Evolutionary conservation across 2,113 vertebrate genomes (phyloP).

Genomic region (Corythoichthys intestinalis): DNA sequence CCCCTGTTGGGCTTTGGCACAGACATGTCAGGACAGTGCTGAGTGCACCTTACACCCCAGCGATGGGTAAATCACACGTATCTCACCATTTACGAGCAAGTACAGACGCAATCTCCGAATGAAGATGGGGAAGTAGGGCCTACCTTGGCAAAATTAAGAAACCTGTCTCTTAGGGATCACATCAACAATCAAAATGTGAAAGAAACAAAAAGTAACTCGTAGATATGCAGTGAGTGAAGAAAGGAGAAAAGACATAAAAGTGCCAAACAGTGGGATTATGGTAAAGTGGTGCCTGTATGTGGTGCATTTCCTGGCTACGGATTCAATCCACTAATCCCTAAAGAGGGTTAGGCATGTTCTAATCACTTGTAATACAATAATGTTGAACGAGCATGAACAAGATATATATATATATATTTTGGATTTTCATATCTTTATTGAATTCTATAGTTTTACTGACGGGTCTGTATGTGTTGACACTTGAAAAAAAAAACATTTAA

Average conservation of each 20-base stretch:
- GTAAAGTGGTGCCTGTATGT: slow-evolving; percentile 32
- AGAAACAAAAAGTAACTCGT: slow-evolving; percentile 29
- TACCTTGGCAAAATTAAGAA: slow-evolving; percentile 54
- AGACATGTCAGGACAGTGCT: slow-evolving; percentile 59
- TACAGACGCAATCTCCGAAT: slow-evolving; percentile 47
- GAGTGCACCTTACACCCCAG: slow-evolving; percentile 63
- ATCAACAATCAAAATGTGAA: slow-evolving; percentile 31
- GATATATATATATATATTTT: slow-evolving; percentile 43
- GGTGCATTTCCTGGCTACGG: slow-evolving; percentile 47
- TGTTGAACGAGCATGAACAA: slow-evolving; percentile 42
- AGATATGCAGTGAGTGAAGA: slow-evolving; percentile 44
- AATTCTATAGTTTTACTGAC: slow-evolving; percentile 26
- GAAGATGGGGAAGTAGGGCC: slow-evolving; percentile 51
- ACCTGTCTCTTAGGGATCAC: slow-evolving; percentile 44
- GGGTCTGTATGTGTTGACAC: slow-evolving; percentile 5
- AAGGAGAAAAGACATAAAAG: slow-evolving; percentile 19
- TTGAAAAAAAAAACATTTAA: slow-evolving; percentile 6
- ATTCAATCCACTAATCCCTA: slow-evolving; percentile 59
- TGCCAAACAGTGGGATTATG: slow-evolving; percentile 40
- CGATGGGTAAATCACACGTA: slow-evolving; percentile 63
- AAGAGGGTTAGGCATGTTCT: slow-evolving; percentile 56
- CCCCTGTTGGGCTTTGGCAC: slow-evolving; percentile 66
- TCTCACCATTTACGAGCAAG: slow-evolving; percentile 60
- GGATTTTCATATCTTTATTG: not conserved
- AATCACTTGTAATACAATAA: slow-evolving; percentile 59